These are phyloP conservation scores for Poecilobothrus nobilitatus DNA, from an alignment of 2,888 invertebrate genomes.

Conservation along the genomic window DNA sequence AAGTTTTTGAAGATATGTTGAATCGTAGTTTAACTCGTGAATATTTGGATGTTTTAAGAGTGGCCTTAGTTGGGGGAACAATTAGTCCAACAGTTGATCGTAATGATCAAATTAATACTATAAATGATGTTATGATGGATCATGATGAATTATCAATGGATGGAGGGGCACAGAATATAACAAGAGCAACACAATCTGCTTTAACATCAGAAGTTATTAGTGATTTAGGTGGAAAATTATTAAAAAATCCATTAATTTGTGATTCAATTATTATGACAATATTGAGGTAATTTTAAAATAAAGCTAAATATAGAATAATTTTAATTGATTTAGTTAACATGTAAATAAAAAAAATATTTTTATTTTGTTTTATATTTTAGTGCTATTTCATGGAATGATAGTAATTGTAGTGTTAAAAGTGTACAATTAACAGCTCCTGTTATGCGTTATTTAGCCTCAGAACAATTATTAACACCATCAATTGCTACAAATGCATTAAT, in stretches of 20 bases:
- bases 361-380: conserved; percentile 35
- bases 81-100: conserved; percentile 34
- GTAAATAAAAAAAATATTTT: neutral
- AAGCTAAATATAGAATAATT: neutral
- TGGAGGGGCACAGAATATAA: conserved; percentile 49
- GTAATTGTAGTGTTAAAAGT: conserved; percentile 72
- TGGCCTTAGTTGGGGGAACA: conserved; percentile 64
- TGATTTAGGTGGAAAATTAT: conserved; percentile 67
- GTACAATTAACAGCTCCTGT: conserved; percentile 64
- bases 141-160: conserved; percentile 63
- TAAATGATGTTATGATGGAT: conserved; percentile 49
- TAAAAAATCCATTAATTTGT: conserved; percentile 57
- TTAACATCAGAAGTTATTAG: conserved; percentile 66
- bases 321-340: neutral
- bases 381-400: conserved; percentile 79
- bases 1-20: conserved; percentile 77
- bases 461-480: conserved; percentile 55
- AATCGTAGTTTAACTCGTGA: conserved; percentile 79
- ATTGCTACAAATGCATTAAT: conserved; percentile 67
- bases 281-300: conserved; percentile 42
- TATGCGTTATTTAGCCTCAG: conserved; percentile 55
- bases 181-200: conserved; percentile 43
- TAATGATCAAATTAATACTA: conserved; percentile 21
- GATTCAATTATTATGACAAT: conserved; percentile 57
- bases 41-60: conserved; percentile 74